Conservation (phyloP, 2,888 invertebrate species). For the Diachrysia chrysitis region DNA sequence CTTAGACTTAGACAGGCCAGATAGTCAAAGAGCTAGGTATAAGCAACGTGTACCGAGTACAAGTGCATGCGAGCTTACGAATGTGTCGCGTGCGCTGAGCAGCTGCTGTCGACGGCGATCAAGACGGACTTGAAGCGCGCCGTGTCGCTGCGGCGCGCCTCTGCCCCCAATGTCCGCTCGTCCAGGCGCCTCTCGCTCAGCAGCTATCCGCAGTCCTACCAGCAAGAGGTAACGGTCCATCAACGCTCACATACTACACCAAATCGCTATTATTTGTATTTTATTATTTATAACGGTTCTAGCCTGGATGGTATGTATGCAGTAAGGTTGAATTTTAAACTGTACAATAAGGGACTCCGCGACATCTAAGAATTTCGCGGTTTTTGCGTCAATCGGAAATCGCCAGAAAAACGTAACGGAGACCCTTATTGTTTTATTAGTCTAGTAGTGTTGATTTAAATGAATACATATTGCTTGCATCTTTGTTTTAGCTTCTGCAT, state of each 20-base stretch:
- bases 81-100: conserved; percentile 72
- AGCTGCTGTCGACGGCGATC: conserved; percentile 94
- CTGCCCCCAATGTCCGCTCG: conserved; percentile 83
- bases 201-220: conserved; percentile 82
- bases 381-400: not conserved
- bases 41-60: conserved; percentile 46
- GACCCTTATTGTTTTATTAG: conserved; percentile 4
- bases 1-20: not conserved
- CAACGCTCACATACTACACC: conserved; percentile 15
- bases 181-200: conserved; percentile 77
- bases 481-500: conserved; percentile 53
- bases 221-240: conserved; percentile 75
- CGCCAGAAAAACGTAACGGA: conserved; percentile 4
- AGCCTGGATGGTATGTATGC: not conserved
- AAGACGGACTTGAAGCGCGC: conserved; percentile 92
- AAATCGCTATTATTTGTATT: not conserved
- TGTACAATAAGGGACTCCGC: not conserved
- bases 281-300: not conserved
- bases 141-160: conserved; percentile 82
- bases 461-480: conserved; percentile 39
- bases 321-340: not conserved
- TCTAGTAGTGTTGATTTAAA: conserved; percentile 11
- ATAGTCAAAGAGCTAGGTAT: conserved; percentile 11
- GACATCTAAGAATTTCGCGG: not conserved
- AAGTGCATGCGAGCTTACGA: conserved; percentile 57